Evolutionary conservation across 2,797 vertebrate genomes (phyloP).

Genomic region (Poeciliopsis gracilis): DNA sequence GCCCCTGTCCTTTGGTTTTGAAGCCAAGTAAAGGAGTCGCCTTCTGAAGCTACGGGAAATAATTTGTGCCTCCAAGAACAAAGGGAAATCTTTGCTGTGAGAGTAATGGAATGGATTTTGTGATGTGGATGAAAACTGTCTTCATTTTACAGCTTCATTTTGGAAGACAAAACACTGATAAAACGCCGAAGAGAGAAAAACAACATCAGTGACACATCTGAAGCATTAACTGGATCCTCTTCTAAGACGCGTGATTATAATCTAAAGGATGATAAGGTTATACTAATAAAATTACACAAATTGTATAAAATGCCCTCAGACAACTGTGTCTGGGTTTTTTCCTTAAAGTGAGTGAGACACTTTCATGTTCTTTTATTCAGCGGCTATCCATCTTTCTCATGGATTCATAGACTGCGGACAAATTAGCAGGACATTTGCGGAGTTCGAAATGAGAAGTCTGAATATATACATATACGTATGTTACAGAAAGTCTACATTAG

Average conservation of each 20-base stretch:
- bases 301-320: slow-evolving; percentile 43
- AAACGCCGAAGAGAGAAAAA: slow-evolving; percentile 42
- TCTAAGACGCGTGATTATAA: slow-evolving; percentile 8
- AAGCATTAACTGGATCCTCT: slow-evolving; percentile 20
- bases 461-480: neutral
- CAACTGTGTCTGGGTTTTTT: slow-evolving; percentile 46
- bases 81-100: slow-evolving; percentile 71
- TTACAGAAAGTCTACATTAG: neutral
- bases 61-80: slow-evolving; percentile 74
- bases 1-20: slow-evolving; percentile 72
- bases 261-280: slow-evolving; percentile 1
- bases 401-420: slow-evolving; percentile 48
- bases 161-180: slow-evolving; percentile 47
- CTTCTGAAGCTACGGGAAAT: slow-evolving; percentile 73
- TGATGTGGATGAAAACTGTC: slow-evolving; percentile 61
- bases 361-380: slow-evolving; percentile 65
- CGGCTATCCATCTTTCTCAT: slow-evolving; percentile 69
- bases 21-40: slow-evolving; percentile 75
- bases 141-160: slow-evolving; percentile 54
- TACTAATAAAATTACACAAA: neutral
- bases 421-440: slow-evolving; percentile 60
- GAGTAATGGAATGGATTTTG: slow-evolving; percentile 72
- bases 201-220: slow-evolving; percentile 26
- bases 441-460: slow-evolving; percentile 8
- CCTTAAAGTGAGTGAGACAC: slow-evolving; percentile 54